phyloP scores from a whole-genome alignment of 1,140 invertebrate species.

The Thalassaphorura encarpata region DNA sequence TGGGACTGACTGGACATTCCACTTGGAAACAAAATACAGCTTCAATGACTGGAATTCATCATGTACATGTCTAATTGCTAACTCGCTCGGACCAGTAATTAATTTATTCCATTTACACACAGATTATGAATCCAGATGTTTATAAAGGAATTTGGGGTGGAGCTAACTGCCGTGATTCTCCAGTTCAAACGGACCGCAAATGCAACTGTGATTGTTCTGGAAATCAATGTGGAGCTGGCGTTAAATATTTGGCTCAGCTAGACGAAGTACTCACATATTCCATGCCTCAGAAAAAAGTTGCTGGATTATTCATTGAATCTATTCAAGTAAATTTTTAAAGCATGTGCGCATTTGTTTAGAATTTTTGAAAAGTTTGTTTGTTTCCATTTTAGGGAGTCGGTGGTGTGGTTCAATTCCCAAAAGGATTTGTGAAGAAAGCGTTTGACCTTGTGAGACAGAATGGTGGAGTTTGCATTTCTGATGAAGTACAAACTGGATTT shows the following conservation, averaged over 20 bases:
- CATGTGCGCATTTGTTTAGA: background rate
- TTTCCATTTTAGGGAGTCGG: constrained; percentile 60
- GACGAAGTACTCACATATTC: constrained; percentile 65
- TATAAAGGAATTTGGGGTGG: constrained; percentile 81
- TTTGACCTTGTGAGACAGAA: constrained; percentile 63
- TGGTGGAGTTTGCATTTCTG: constrained; percentile 80
- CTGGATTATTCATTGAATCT: constrained; percentile 85
- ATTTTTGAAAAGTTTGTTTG: background rate
- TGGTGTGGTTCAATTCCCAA: constrained; percentile 83
- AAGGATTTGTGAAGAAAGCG: constrained; percentile 71
- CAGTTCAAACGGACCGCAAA: constrained; percentile 56
- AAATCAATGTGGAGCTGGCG: constrained; percentile 53
- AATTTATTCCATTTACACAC: constrained; percentile 28
- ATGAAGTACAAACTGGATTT: constrained; percentile 74
- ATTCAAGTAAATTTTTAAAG: constrained; percentile 57
- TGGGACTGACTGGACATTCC: constrained; percentile 69
- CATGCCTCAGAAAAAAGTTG: constrained; percentile 61
- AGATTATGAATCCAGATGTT: constrained; percentile 79
- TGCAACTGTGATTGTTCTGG: constrained; percentile 60
- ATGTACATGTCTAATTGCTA: constrained; percentile 48
- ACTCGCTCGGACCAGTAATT: background rate
- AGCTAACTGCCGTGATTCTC: constrained; percentile 70
- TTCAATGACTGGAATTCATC: constrained; percentile 65
- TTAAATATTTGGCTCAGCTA: constrained; percentile 72
- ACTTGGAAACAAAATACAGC: constrained; percentile 68